These are phyloP conservation scores for Hexactinellida sp. DNA, from an alignment of 37 sponge, comb jelly and placozoan species.

Conservation along the genomic window DNA sequence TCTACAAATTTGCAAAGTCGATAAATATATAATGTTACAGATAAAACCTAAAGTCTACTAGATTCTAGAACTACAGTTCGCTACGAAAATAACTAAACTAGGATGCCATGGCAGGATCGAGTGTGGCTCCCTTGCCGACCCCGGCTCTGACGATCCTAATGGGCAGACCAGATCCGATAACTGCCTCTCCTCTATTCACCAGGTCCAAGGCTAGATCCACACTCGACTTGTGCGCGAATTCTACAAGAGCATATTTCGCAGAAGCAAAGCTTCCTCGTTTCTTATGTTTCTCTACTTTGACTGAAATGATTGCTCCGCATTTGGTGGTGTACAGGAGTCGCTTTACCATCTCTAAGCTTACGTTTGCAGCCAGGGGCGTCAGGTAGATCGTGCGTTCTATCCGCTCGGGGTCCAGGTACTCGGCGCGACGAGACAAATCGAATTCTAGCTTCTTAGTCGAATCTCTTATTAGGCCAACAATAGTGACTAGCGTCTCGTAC, in stretches of 20 bases:
- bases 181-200: background rate
- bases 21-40: no score
- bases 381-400: conserved; percentile 43
- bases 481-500: conserved; percentile 39
- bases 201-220: conserved; percentile 23
- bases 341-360: conserved; percentile 40
- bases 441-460: conserved; percentile 19
- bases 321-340: conserved; percentile 42
- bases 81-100: no score
- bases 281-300: conserved; percentile 26
- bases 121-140: background rate
- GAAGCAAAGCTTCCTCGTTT: conserved; percentile 34
- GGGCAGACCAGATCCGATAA: background rate
- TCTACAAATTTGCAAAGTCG: no score
- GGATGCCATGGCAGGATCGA: background rate
- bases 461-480: conserved; percentile 29
- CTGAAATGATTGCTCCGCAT: conserved; percentile 40
- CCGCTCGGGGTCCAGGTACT: conserved; percentile 38
- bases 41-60: no score
- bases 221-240: conserved; percentile 50
- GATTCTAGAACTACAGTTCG: no score
- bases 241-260: conserved; percentile 43
- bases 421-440: conserved; percentile 33
- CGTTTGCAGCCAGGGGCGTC: conserved; percentile 30
- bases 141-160: background rate